phyloP scores from a whole-genome alignment of 1,140 invertebrate species.

The Hycleus phaleratus region DNA sequence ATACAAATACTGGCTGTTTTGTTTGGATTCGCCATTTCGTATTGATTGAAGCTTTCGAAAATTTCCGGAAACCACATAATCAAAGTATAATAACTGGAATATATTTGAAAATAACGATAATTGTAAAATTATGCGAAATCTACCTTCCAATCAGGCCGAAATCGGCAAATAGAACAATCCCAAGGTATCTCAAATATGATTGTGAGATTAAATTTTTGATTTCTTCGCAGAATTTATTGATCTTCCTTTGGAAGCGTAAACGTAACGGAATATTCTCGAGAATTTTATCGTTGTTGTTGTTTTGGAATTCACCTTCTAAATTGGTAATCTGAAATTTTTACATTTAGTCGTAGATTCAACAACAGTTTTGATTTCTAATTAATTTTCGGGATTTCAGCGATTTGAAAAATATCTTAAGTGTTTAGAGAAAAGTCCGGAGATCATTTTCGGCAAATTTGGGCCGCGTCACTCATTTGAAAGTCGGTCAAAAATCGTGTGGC shows the following conservation, averaged over 20 bases:
- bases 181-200: conserved; percentile 45
- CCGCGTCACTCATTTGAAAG: too few relatives aligned
- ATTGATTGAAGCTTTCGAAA: conserved; percentile 53
- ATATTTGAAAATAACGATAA: neutral
- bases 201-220: conserved; percentile 36
- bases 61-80: conserved; percentile 63
- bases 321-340: conserved; percentile 16
- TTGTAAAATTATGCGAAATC: neutral
- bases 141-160: conserved; percentile 52
- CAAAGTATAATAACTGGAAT: conserved; percentile 54
- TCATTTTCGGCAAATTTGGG: too few relatives aligned
- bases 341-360: too few relatives aligned
- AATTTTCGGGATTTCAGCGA: too few relatives aligned
- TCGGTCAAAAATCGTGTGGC: too few relatives aligned
- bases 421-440: too few relatives aligned
- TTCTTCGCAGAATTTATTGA: conserved; percentile 2
- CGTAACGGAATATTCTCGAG: neutral
- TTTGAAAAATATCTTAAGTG: too few relatives aligned
- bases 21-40: conserved; percentile 43
- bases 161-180: conserved; percentile 48
- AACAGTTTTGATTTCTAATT: too few relatives aligned
- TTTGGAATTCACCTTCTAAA: conserved; percentile 23
- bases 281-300: conserved; percentile 19
- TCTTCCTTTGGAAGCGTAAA: neutral
- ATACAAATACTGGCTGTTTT: conserved; percentile 50